Evolutionary conservation across 2,888 invertebrate species (phyloP).

Genomic region (Bombylius major): DNA sequence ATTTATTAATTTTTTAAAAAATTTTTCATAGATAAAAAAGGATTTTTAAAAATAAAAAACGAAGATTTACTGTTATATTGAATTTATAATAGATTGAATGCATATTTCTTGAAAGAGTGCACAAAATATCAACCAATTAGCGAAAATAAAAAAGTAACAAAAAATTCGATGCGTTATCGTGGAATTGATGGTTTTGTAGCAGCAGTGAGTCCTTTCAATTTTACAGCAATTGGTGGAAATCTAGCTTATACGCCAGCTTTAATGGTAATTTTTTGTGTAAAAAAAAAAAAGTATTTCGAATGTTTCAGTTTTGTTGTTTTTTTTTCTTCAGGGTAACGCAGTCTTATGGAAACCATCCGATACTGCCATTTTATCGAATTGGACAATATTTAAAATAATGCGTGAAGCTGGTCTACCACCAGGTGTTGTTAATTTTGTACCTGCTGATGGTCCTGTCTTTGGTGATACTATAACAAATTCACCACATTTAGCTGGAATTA

Average conservation of each 20-base stretch:
- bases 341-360: conserved; percentile 98
- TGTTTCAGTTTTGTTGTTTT: too few relatives aligned
- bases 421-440: conserved; percentile 95
- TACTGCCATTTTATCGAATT: conserved; percentile 91
- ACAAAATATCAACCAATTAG: conserved; percentile 86
- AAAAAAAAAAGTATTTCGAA: neutral
- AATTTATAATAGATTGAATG: conserved; percentile 42
- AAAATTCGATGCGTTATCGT: conserved; percentile 76
- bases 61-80: too few relatives aligned
- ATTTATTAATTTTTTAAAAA: neutral
- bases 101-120: conserved; percentile 70
- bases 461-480: conserved; percentile 81
- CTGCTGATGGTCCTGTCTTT: conserved; percentile 90
- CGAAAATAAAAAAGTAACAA: conserved; percentile 55
- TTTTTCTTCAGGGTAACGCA: conserved; percentile 58
- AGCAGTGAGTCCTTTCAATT: conserved; percentile 96
- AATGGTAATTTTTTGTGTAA: conserved; percentile 37
- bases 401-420: conserved; percentile 92
- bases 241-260: conserved; percentile 79
- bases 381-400: conserved; percentile 84
- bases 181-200: conserved; percentile 97
- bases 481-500: conserved; percentile 79
- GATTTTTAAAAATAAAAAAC: neutral
- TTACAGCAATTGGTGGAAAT: conserved; percentile 99
- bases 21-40: neutral